Evolutionary conservation across 2,888 invertebrate species (phyloP).

Genomic region (Ligdia adustata): DNA sequence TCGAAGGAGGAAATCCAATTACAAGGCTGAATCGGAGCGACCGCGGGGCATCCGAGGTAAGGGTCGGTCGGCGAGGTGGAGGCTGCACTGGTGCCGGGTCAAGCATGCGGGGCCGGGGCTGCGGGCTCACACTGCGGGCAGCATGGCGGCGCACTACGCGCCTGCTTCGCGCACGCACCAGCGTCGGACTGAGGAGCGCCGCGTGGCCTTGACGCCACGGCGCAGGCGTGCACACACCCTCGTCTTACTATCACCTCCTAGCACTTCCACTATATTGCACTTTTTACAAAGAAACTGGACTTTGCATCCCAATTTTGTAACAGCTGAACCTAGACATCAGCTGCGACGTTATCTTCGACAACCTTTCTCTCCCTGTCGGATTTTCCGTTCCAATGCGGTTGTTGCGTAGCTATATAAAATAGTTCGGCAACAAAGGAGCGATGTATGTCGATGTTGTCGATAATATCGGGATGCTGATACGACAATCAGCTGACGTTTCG

Average conservation of each 20-base stretch:
- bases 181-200: conserved; percentile 77
- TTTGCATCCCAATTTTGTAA: conserved; percentile 18
- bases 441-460: conserved; percentile 37
- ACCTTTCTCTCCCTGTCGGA: conserved; percentile 5
- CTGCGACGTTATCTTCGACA: conserved; percentile 19
- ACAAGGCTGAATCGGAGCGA: conserved; percentile 81
- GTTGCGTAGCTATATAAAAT: not conserved
- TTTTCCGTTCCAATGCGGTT: conserved; percentile 10
- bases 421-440: conserved; percentile 29
- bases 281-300: too few relatives aligned
- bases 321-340: conserved; percentile 25
- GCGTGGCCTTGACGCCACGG: conserved; percentile 69
- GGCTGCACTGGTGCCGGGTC: conserved; percentile 57
- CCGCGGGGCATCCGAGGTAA: conserved; percentile 76
- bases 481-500: conserved; percentile 32
- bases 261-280: conserved; percentile 42
- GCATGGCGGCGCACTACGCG: conserved; percentile 60
- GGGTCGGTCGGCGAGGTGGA: conserved; percentile 68
- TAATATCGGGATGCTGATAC: conserved; percentile 26
- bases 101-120: conserved; percentile 61
- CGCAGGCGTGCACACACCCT: conserved; percentile 74
- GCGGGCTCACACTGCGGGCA: conserved; percentile 61
- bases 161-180: conserved; percentile 72
- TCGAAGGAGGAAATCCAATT: conserved; percentile 81
- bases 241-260: conserved; percentile 63